Percentiles rank a stretch among this genome's conserved stretches.
Evolutionary conservation across 2,888 invertebrate genomes (phyloP).

Genomic region (Eudiplozoon nipponicum): DNA sequence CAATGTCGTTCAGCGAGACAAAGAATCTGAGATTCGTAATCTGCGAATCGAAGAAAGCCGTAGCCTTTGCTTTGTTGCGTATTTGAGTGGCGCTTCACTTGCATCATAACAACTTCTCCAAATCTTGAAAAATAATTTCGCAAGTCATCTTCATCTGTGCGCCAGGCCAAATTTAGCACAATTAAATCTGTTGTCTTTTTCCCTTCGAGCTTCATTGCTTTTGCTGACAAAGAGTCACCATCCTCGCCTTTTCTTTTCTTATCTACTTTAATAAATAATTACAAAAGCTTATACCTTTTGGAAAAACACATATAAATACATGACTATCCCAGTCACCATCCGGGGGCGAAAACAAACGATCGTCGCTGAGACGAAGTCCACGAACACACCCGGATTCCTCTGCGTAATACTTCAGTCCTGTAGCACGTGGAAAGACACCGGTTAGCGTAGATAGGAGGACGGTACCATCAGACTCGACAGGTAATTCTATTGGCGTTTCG

Average conservation of each 20-base stretch:
- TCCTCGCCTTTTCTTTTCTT: no score
- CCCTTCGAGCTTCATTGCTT: constrained; percentile 58
- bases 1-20: constrained; percentile 69
- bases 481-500: constrained; percentile 68
- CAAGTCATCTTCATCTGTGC: constrained; percentile 70
- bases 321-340: constrained; percentile 49
- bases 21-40: constrained; percentile 69
- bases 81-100: constrained; percentile 48
- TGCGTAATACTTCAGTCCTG: constrained; percentile 77
- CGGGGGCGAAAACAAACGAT: constrained; percentile 57
- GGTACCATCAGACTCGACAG: constrained; percentile 70
- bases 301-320: constrained; percentile 38
- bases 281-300: constrained; percentile 31
- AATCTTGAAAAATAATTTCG: constrained; percentile 79
- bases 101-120: constrained; percentile 86
- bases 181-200: constrained; percentile 59
- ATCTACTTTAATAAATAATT: no score
- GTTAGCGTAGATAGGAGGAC: constrained; percentile 64
- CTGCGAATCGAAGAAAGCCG: constrained; percentile 77
- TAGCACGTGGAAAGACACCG: constrained; percentile 81
- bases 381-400: constrained; percentile 34
- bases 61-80: constrained; percentile 72
- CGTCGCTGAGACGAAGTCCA: constrained; percentile 45
- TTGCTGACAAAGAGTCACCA: no score
- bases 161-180: constrained; percentile 83